Percentiles rank a stretch among this genome's conserved stretches.
Evolutionary conservation across 1,140 invertebrate species (phyloP).

Genomic region (Atopsyche davidsoni): DNA sequence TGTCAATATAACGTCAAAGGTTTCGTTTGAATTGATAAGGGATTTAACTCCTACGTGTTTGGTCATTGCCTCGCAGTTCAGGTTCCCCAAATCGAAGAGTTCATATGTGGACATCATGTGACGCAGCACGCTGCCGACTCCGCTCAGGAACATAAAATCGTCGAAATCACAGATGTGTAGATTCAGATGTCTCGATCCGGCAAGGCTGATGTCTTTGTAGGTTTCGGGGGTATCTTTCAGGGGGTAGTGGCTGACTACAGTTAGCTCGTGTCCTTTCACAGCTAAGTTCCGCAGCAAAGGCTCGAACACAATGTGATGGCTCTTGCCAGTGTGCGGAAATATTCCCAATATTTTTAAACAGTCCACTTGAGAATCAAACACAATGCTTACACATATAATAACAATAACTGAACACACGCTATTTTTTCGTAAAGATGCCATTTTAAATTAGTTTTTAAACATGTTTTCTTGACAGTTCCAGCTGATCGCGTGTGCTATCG

Average conservation of each 20-base stretch:
- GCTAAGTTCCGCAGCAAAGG: constrained; percentile 57
- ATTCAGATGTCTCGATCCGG: constrained; percentile 21
- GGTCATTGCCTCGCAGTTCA: constrained; percentile 41
- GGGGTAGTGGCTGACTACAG: constrained; percentile 59
- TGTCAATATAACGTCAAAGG: constrained; percentile 58
- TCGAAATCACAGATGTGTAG: constrained; percentile 24
- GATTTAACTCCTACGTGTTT: constrained; percentile 39
- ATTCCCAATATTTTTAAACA: constrained; percentile 51
- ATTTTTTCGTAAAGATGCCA: no score
- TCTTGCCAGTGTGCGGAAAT: constrained; percentile 60
- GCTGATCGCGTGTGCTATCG: no score
- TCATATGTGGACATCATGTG: constrained; percentile 25
- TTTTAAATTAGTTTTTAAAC: no score
- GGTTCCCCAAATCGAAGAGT: constrained; percentile 23
- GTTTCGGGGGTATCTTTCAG: constrained; percentile 39
- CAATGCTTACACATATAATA: no score
- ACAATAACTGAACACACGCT: no score
- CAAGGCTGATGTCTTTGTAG: constrained; percentile 46
- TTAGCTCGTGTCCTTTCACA: constrained; percentile 59
- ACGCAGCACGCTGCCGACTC: constrained; percentile 12
- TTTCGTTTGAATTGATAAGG: constrained; percentile 39
- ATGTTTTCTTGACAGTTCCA: no score
- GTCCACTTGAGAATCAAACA: no score
- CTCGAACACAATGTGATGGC: constrained; percentile 64
- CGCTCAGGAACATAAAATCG: constrained; percentile 19